Percentiles rank a stretch among this genome's conserved stretches.
These are phyloP conservation scores for Taphrorychus bicolor DNA, from an alignment of 2,888 invertebrate species.

Conservation along the genomic window DNA sequence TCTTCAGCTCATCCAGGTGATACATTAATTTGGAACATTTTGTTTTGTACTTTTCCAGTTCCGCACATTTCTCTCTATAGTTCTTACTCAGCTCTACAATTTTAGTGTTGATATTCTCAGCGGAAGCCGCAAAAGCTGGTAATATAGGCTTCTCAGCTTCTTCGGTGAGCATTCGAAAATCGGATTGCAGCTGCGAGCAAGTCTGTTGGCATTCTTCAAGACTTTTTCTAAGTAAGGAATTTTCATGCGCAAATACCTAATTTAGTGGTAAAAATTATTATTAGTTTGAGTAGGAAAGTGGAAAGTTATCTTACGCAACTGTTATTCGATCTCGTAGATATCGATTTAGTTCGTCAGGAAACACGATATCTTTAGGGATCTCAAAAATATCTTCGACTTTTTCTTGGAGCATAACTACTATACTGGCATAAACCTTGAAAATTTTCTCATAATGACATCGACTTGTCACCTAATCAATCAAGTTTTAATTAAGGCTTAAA, in stretches of 20 bases:
- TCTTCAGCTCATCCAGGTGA: slow-evolving; percentile 60
- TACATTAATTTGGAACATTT: slow-evolving; percentile 65
- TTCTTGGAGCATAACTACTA: too few species aligned
- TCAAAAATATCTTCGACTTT: too few species aligned
- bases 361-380: too few species aligned
- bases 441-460: too few species aligned
- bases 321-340: slow-evolving; percentile 67
- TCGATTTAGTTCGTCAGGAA: slow-evolving; percentile 68
- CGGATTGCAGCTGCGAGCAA: slow-evolving; percentile 26
- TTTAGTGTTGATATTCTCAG: slow-evolving; percentile 68
- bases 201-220: slow-evolving; percentile 57
- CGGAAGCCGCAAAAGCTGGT: slow-evolving; percentile 64
- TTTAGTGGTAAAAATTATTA: slow-evolving; percentile 30
- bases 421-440: too few species aligned
- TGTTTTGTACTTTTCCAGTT: slow-evolving; percentile 67
- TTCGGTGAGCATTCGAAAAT: not conserved
- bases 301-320: slow-evolving; percentile 56
- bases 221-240: slow-evolving; percentile 64
- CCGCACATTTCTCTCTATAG: slow-evolving; percentile 69
- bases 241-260: slow-evolving; percentile 65
- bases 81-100: slow-evolving; percentile 73
- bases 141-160: slow-evolving; percentile 50
- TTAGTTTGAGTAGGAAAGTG: too few species aligned
- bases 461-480: too few species aligned
- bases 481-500: too few species aligned